Evolutionary conservation across 2,113 vertebrate genomes (phyloP).

Genomic region (Hirundichthys speculiger): DNA sequence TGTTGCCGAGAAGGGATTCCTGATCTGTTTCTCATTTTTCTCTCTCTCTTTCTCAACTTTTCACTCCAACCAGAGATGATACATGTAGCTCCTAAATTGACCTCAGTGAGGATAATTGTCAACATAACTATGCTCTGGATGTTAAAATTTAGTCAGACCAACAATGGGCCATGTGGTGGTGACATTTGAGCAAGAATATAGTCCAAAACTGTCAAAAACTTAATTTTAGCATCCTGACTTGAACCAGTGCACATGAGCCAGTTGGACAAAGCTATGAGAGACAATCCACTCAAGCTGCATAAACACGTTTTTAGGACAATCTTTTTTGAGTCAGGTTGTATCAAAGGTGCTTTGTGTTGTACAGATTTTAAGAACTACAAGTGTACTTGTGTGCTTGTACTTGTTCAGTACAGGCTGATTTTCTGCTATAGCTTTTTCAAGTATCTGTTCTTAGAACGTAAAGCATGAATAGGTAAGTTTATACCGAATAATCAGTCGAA

Average conservation of each 20-base stretch:
- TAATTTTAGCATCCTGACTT: not conserved
- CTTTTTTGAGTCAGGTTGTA: too few relatives aligned
- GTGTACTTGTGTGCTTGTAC: too few relatives aligned
- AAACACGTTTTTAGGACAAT: too few relatives aligned
- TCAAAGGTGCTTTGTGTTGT: too few relatives aligned
- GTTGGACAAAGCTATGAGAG: too few relatives aligned
- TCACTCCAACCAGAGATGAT: not conserved
- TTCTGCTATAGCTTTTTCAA: not conserved
- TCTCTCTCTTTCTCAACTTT: slow-evolving; percentile 1
- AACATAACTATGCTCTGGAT: too few relatives aligned
- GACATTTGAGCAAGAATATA: not conserved
- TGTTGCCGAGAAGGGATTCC: not conserved
- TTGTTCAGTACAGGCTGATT: too few relatives aligned
- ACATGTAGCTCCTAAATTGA: not conserved
- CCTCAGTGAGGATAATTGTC: too few relatives aligned
- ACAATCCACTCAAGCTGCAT: too few relatives aligned
- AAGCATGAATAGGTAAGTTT: not conserved
- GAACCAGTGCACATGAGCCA: not conserved
- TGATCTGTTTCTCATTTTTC: slow-evolving; percentile 1
- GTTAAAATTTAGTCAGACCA: not conserved
- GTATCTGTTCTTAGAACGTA: not conserved
- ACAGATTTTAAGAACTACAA: too few relatives aligned
- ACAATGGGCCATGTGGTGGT: not conserved
- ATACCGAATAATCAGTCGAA: not conserved
- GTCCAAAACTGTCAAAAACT: not conserved